Conservation (phyloP, 1,140 invertebrate genomes). For the Aphidius gifuensis region DNA sequence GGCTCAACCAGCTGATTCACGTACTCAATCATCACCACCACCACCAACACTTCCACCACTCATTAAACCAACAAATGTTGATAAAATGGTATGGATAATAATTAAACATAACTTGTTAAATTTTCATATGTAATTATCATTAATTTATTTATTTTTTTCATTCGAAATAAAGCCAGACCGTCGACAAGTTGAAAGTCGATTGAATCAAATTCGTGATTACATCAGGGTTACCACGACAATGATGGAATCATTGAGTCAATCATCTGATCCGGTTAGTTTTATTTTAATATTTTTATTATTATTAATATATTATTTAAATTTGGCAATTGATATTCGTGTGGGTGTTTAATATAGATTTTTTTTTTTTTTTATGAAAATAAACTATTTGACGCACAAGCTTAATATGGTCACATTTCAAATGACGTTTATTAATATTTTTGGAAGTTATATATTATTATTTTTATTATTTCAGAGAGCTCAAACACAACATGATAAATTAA, state of each 20-base stretch:
- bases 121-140: not conserved
- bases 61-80: slow-evolving; percentile 41
- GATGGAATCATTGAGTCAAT: slow-evolving; percentile 62
- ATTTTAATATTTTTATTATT: not conserved
- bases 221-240: slow-evolving; percentile 61
- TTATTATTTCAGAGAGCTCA: slow-evolving; percentile 39
- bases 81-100: slow-evolving; percentile 39
- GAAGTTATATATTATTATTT: slow-evolving; percentile 7
- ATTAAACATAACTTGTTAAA: not conserved
- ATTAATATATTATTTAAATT: not conserved
- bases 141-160: slow-evolving; percentile 13
- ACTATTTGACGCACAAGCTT: too few species aligned
- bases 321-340: slow-evolving; percentile 11
- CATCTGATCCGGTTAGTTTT: slow-evolving; percentile 59
- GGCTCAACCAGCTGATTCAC: slow-evolving; percentile 39
- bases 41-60: slow-evolving; percentile 19
- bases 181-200: slow-evolving; percentile 57
- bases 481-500: slow-evolving; percentile 47
- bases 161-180: slow-evolving; percentile 50
- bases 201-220: slow-evolving; percentile 63
- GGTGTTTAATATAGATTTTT: slow-evolving; percentile 12
- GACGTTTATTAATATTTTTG: too few species aligned
- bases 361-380: slow-evolving; percentile 11
- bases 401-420: too few species aligned
- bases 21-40: slow-evolving; percentile 33